A percentile compares a stretch with the other conserved stretches of the same genome.
Conservation (phyloP, 2,797 vertebrate genomes). For the Pangasius krempfi region DNA sequence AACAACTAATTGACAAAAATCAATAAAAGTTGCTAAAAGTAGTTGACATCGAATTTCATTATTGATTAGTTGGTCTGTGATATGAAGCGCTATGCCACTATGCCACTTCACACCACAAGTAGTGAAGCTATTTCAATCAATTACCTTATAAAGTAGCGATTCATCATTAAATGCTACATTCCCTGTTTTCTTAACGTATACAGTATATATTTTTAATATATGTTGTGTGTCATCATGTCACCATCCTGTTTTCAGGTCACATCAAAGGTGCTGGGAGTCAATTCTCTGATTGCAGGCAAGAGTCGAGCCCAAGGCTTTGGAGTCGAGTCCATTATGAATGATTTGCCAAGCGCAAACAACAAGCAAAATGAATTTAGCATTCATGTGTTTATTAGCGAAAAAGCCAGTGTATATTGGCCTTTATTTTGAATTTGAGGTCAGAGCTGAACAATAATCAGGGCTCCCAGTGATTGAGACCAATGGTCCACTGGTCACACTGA, state of each 20-base stretch:
- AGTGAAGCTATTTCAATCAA: not conserved
- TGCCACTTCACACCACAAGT: not conserved
- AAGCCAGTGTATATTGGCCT: not conserved
- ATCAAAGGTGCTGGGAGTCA: not conserved
- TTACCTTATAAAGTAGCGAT: not conserved
- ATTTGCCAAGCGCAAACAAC: not conserved
- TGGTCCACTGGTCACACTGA: not conserved
- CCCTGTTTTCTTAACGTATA: not conserved
- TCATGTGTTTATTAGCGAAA: no score
- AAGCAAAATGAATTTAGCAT: not conserved
- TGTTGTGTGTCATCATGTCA: not conserved
- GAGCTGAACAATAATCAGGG: not conserved
- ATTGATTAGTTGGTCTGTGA: not conserved
- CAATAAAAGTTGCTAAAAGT: constrained; percentile 2
- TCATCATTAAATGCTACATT: not conserved
- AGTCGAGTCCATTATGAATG: not conserved
- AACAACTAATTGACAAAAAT: not conserved
- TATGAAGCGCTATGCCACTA: not conserved
- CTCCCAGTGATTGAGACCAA: not conserved
- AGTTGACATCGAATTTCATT: not conserved
- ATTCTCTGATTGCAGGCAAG: not conserved
- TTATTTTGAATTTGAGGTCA: not conserved
- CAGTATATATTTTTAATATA: not conserved
- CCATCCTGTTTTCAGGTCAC: not conserved
- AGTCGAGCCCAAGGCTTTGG: not conserved